Conservation (phyloP, 2,113 vertebrate genomes). For the Melozone crissalis region DNA sequence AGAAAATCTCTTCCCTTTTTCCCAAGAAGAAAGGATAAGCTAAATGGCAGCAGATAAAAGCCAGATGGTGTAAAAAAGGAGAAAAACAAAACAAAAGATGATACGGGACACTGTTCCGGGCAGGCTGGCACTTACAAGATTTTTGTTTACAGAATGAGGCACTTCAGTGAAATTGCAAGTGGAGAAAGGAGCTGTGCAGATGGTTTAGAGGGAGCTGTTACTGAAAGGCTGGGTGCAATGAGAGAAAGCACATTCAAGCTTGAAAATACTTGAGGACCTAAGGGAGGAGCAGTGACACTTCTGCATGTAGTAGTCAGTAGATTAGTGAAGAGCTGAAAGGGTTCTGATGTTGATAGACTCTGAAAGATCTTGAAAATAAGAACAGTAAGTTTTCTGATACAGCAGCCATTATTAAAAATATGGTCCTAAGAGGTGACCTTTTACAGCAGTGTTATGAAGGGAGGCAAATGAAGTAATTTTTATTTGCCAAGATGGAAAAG, state of each 20-base stretch:
- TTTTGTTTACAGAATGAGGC: background rate
- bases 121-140: background rate
- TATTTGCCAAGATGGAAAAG: background rate
- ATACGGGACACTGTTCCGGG: background rate
- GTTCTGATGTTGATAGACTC: background rate
- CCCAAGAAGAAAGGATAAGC: background rate
- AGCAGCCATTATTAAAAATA: background rate
- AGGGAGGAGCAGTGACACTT: background rate
- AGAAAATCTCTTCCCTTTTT: background rate
- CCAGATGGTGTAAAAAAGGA: background rate
- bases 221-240: background rate
- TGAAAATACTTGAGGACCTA: background rate
- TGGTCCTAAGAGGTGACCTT: background rate
- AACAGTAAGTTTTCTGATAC: background rate
- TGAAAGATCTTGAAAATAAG: background rate
- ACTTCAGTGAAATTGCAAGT: background rate
- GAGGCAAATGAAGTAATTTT: background rate
- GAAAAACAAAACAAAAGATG: background rate
- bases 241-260: background rate
- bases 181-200: background rate
- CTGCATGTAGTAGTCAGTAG: background rate
- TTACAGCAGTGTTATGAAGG: background rate
- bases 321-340: background rate
- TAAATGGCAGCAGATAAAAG: background rate
- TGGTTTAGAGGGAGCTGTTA: background rate